Conservation (phyloP, 2,113 vertebrate species). For the Telmatochromis brachygnathus region DNA sequence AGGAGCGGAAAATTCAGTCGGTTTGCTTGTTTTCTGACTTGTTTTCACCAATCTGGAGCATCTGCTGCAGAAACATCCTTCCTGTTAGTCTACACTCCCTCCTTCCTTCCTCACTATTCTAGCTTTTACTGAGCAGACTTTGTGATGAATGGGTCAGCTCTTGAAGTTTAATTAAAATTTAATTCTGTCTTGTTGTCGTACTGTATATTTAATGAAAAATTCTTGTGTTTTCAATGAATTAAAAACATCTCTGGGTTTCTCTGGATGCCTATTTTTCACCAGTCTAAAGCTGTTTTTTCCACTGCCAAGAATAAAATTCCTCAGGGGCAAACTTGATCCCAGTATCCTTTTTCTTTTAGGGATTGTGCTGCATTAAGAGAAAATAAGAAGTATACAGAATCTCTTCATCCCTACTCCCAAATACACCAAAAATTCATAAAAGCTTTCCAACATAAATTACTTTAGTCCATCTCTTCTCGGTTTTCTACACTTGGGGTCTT, state of each 20-base stretch:
- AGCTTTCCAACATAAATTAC: not conserved
- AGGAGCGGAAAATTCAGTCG: not conserved
- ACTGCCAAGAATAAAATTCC: not conserved
- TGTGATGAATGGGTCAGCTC: not conserved
- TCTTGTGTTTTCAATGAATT: not conserved
- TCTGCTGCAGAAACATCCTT: constrained; percentile 28
- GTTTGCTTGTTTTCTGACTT: not conserved
- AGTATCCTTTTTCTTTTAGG: not conserved
- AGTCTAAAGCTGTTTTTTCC: not conserved
- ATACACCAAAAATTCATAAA: not conserved
- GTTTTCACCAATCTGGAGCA: not conserved
- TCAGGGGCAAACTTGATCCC: not conserved
- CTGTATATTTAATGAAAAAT: not conserved
- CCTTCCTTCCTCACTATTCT: not conserved
- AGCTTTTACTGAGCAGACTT: not conserved
- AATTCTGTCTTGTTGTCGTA: not conserved
- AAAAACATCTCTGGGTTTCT: not conserved
- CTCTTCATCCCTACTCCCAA: not conserved
- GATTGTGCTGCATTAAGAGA: not conserved
- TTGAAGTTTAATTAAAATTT: not conserved
- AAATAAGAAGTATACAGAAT: not conserved
- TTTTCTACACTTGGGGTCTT: not conserved
- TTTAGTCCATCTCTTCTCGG: not conserved
- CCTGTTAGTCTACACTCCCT: constrained; percentile 30
- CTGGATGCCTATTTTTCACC: not conserved